Conservation (phyloP, 2,888 invertebrate genomes). For the Rambutsinella grinnellia region DNA sequence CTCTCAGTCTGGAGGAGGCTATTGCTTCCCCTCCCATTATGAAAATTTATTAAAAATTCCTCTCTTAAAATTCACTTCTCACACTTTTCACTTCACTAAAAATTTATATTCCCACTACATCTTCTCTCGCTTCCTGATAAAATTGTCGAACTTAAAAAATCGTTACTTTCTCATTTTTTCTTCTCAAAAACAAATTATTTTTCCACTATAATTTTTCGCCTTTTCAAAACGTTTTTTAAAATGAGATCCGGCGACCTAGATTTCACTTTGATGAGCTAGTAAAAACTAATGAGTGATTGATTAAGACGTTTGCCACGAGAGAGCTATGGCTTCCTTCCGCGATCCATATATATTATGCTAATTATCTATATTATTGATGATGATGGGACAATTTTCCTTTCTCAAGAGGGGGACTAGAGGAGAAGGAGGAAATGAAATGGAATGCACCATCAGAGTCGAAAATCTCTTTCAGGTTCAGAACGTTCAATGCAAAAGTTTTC, state of each 20-base stretch:
- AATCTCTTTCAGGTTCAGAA: no score
- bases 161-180: conserved; percentile 1
- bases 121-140: conserved; percentile 1
- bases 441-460: no score
- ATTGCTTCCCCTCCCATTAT: conserved; percentile 46
- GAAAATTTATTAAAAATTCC: background rate
- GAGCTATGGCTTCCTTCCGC: no score
- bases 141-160: background rate
- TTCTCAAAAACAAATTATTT: conserved; percentile 14
- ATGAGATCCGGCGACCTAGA: conserved; percentile 41
- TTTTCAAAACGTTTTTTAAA: background rate
- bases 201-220: conserved; percentile 1
- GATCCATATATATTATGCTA: no score
- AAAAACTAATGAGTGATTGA: conserved; percentile 3
- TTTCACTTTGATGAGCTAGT: conserved; percentile 22
- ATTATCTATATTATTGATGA: no score
- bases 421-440: conserved; percentile 37
- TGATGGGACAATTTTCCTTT: no score
- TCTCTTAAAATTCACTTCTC: background rate
- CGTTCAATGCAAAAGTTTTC: no score
- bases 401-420: no score
- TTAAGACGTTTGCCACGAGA: no score
- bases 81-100: no score
- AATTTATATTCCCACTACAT: no score
- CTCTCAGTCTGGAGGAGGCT: conserved; percentile 8